Evolutionary conservation across 2,888 invertebrate genomes (phyloP), one percentile per base, ranked within the genome.

Genomic region (Spodoptera picta): DNA sequence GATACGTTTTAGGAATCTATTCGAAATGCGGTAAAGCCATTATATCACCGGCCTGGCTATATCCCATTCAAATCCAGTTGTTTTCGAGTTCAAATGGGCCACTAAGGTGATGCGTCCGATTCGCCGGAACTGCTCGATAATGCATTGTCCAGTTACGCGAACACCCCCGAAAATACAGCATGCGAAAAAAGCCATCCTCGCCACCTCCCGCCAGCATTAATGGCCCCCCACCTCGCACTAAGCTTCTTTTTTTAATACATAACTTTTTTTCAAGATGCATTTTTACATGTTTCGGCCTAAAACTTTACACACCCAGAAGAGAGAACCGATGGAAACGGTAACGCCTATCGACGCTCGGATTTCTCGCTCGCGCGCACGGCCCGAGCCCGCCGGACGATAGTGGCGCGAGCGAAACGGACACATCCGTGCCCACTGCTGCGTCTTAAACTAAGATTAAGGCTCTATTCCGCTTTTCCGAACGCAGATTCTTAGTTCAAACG

Each of bases 241-340:
- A 93, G 90, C 90, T 92, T 94, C 94, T 94, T 94, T 94, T 94
- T 94, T 94, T 92, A 94, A 94, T 94, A 94, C 94, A 94, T 94
- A 94, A 94, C 94, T 94, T 94, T 94, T 94, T 94, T 94, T 93
- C 93, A 94, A 94, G 94, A 94, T 94, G 94, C 94, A 94, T 94
- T 94, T 94, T 94, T 94, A 94, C 94, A 94, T 93, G 94, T 94
- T 94, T 93, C 93, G 93, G 93, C 93, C 94, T 94, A 94, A 94
- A 94, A 94, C 93, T 94, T 94, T 94, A 93, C 94, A 93, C 94
- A 93, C 93, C 94, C 94, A 93, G 88, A 84, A 87, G 92, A 74
- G 83, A 75, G 87, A 88, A 87, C 85, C 82, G 92, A 90, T 79
- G 85, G 83, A 90, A 87, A 65, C 83, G 92, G 93, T 84, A 87